Conservation (phyloP, 2,888 invertebrate species). For the Boloria euphrosyne region DNA sequence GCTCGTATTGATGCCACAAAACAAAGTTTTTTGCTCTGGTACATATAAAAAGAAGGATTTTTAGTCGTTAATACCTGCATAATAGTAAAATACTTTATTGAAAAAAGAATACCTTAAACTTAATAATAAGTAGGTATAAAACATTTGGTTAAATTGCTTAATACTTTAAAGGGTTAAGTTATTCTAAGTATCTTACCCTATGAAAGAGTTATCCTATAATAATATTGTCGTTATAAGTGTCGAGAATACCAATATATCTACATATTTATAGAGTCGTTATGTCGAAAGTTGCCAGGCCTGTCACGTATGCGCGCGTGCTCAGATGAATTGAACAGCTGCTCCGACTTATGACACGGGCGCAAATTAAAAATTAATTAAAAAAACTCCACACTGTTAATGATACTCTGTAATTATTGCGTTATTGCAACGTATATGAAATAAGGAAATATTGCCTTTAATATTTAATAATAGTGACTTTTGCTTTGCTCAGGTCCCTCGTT, state of each 20-base stretch:
- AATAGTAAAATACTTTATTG: too few species aligned
- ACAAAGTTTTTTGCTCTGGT: background rate
- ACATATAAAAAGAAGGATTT: background rate
- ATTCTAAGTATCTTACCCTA: conserved; percentile 30
- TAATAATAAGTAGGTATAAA: too few species aligned
- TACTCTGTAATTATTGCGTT: conserved; percentile 20
- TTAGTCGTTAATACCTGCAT: too few species aligned
- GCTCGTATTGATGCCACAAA: background rate
- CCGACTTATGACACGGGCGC: conserved; percentile 36
- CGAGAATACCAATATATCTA: conserved; percentile 43
- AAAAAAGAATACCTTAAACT: too few species aligned
- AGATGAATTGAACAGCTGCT: conserved; percentile 59
- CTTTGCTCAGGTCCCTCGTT: too few species aligned
- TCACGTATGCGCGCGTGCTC: conserved; percentile 63
- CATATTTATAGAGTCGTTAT: conserved; percentile 55
- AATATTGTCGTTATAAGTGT: conserved; percentile 49
- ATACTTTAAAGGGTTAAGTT: conserved; percentile 1
- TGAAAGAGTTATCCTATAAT: conserved; percentile 52
- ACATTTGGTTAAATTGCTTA: too few species aligned
- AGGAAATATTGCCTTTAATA: too few species aligned
- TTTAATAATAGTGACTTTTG: too few species aligned
- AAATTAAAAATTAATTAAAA: conserved; percentile 44
- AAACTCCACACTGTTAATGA: conserved; percentile 28
- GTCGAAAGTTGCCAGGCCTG: conserved; percentile 54
- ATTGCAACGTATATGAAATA: background rate